Conservation (phyloP, 92 coral and sea anemone genomes). For the Umimayanthus kanabou region DNA sequence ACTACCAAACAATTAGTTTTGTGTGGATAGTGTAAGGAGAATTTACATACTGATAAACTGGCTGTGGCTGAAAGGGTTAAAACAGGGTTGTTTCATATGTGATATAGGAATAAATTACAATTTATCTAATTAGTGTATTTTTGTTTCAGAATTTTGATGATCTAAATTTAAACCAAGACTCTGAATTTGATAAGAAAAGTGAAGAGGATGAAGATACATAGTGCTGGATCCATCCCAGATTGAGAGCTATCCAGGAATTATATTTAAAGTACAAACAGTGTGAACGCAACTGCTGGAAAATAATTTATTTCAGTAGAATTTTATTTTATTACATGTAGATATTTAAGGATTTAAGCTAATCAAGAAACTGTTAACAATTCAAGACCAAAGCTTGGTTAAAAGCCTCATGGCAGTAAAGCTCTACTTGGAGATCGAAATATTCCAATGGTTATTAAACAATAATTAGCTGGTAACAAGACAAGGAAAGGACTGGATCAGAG, state of each 20-base stretch:
- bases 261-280: conserved; percentile 44
- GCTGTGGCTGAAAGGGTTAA: too few species aligned
- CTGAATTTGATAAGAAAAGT: conserved; percentile 65
- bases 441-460: too few species aligned
- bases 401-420: not conserved
- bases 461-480: too few species aligned
- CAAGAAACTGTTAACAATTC: not conserved
- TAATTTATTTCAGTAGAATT: conserved; percentile 20
- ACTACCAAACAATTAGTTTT: too few species aligned
- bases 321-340: conserved; percentile 36
- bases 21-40: too few species aligned
- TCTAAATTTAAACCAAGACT: conserved; percentile 76
- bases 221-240: conserved; percentile 21
- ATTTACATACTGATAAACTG: too few species aligned
- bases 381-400: not conserved
- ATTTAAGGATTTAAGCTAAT: conserved; percentile 10
- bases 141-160: conserved; percentile 81
- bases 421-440: too few species aligned
- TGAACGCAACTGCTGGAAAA: conserved; percentile 24
- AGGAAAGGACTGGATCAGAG: too few species aligned
- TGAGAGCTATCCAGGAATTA: conserved; percentile 14
- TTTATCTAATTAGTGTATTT: not conserved
- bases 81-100: too few species aligned
- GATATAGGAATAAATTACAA: not conserved
- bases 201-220: conserved; percentile 53